Evolutionary conservation across 2,797 vertebrate species (phyloP).

Genomic region (Sphenopsis melanotis): DNA sequence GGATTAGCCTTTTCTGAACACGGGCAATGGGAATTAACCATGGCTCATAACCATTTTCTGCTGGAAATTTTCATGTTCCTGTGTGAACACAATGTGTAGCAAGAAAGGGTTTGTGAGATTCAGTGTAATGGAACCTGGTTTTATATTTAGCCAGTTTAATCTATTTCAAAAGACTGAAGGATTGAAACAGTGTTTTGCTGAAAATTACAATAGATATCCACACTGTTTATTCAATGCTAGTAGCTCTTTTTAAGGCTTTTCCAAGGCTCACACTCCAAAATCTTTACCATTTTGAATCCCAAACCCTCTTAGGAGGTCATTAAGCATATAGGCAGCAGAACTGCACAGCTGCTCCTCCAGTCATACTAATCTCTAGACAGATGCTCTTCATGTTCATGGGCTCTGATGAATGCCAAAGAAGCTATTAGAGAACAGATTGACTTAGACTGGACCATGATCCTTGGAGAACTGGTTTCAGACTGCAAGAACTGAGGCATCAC

Average conservation of each 20-base stretch:
- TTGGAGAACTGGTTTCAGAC: slow-evolving; percentile 15
- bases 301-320: slow-evolving; percentile 31
- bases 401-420: slow-evolving; percentile 36
- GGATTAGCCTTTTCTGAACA: not conserved
- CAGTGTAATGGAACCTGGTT: not conserved
- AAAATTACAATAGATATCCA: not conserved
- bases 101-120: not conserved
- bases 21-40: not conserved
- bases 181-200: not conserved
- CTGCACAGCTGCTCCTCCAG: slow-evolving; percentile 29
- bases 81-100: not conserved
- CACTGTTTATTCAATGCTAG: not conserved
- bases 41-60: not conserved
- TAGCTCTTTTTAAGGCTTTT: not conserved
- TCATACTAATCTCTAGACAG: slow-evolving; percentile 26
- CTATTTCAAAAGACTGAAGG: not conserved
- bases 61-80: not conserved
- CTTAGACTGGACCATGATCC: not conserved
- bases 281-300: not conserved
- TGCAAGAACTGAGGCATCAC: not conserved
- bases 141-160: not conserved
- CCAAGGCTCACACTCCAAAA: not conserved
- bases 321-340: slow-evolving; percentile 12
- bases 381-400: slow-evolving; percentile 29
- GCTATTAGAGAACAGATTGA: slow-evolving; percentile 53